Evolutionary conservation across 2,113 vertebrate species (phyloP).

Genomic region (Tragelaphus imberbis): DNA sequence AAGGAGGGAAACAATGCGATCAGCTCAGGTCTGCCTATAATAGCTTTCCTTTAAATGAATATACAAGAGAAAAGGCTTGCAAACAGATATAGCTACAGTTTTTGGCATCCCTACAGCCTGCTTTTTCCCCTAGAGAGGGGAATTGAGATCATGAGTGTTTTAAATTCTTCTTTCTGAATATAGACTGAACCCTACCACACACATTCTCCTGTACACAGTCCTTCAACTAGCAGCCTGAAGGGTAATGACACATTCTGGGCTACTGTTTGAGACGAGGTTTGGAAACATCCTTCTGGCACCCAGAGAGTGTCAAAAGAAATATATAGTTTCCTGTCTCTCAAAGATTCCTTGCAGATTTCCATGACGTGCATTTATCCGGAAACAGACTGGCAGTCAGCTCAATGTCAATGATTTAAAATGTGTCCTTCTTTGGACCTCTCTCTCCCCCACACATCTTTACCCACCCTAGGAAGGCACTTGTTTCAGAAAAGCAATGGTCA

Average conservation of each 20-base stretch:
- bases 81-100: background rate
- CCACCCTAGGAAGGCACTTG: background rate
- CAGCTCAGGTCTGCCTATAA: background rate
- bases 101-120: background rate
- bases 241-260: background rate
- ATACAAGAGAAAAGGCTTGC: background rate
- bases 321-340: slow-evolving; percentile 62
- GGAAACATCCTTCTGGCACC: slow-evolving; percentile 1
- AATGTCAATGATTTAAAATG: slow-evolving; percentile 69
- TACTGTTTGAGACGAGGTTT: background rate
- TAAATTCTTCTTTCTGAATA: slow-evolving; percentile 29
- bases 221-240: background rate
- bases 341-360: slow-evolving; percentile 73
- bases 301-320: slow-evolving; percentile 4
- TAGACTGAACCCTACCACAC: background rate
- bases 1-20: background rate
- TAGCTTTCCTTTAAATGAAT: background rate
- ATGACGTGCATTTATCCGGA: slow-evolving; percentile 72
- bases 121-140: background rate
- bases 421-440: slow-evolving; percentile 41
- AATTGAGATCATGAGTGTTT: slow-evolving; percentile 2
- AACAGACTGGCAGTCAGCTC: slow-evolving; percentile 68
- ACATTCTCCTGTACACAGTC: background rate
- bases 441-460: background rate
- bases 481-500: background rate